Conservation (phyloP, 2,797 vertebrate genomes). For the Tangara arthus region DNA sequence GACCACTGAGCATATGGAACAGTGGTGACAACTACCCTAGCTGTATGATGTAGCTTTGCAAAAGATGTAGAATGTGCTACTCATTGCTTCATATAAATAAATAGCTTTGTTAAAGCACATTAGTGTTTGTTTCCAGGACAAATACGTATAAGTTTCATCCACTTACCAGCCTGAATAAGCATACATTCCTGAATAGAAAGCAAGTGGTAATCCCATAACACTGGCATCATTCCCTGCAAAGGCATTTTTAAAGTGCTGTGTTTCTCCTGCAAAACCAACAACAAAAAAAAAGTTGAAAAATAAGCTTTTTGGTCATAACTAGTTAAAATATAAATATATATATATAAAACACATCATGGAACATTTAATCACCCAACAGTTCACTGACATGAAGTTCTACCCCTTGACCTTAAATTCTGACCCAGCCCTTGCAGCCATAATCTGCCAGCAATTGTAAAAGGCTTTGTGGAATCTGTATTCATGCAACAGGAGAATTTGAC, state of each 20-base stretch:
- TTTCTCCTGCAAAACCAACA: conserved; percentile 83
- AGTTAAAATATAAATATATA: not conserved
- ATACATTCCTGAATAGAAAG: conserved; percentile 98
- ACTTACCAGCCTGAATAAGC: conserved; percentile 95
- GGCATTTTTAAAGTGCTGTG: conserved; percentile 87
- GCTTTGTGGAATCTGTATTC: not conserved
- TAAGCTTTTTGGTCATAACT: not conserved
- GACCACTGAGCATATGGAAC: not conserved
- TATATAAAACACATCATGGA: not conserved
- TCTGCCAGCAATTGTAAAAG: not conserved
- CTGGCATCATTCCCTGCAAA: conserved; percentile 82
- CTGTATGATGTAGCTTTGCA: not conserved
- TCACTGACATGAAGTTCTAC: not conserved
- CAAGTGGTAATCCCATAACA: conserved; percentile 86
- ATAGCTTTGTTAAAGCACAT: not conserved
- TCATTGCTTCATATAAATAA: not conserved
- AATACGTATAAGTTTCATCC: not conserved
- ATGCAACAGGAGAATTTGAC: not conserved
- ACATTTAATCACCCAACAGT: not conserved
- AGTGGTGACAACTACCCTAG: not conserved
- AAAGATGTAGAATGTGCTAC: not conserved
- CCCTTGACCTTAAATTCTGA: not conserved
- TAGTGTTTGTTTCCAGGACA: not conserved
- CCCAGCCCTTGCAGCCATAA: not conserved
- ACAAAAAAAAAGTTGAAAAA: not conserved